Base-by-base conservation (phyloP, 23 tunicate species). In the Corella eumyota region DNA sequence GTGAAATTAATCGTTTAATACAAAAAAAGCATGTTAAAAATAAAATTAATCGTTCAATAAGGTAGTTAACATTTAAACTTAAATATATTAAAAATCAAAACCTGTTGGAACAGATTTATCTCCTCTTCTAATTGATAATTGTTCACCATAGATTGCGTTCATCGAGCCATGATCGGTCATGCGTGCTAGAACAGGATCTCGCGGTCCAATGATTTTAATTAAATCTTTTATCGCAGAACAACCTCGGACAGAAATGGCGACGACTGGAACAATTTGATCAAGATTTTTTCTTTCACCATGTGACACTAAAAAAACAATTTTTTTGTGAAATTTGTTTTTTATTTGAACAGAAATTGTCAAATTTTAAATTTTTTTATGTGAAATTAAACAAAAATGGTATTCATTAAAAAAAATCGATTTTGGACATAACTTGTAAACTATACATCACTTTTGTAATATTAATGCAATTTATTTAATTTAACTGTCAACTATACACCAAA, bases 131-230 rank as follows among this genome's bases (percentile, higher is more conserved):
- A 61, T 82, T 11, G 81, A 82, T 0, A 82, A 50, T 44, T 82
- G 92, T 38, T 82, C 81, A 5, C 92, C 92, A 61, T 82, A 82
- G 6, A 69, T 54, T 9, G 81, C 92, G 45, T 82, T 82, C 38
- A 82, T 32, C 17, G 92, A 82, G 19, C 72, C 67, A 3, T 60
- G 59, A 49, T 82, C 92, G 1, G 92, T 69, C 81, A 82, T 54
- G 38, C 67, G 40, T 1, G 92, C 92, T 1, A 82, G 67, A 2
- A 82, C 73, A 9, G 92, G 92, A 34, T 82, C 92, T 22, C 92
- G 64, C 1, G 92, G 92, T 6, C 92, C 92, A 54, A 82, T 71
- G 21, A 73, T 82, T 28, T 66, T 47, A 19, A 21, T 28, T 60
- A 79, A 40, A 1, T 61, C 68, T 54, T 67, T 67, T 36, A 72